Conservation (phyloP, 2,888 invertebrate species). For the Caenorhabditis macrosperma region DNA sequence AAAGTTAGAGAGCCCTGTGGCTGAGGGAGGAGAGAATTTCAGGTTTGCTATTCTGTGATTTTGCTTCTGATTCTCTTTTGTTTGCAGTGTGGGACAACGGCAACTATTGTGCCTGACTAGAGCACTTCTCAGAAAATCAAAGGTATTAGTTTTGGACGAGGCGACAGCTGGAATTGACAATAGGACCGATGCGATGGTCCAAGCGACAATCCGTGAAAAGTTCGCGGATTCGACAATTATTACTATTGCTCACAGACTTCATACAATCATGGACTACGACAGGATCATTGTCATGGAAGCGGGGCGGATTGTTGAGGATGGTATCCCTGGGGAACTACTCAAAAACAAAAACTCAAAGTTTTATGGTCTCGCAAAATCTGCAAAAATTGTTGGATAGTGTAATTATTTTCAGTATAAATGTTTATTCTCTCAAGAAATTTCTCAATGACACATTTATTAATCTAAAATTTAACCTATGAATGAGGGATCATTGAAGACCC, state of each 20-base stretch:
- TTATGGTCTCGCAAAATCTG: slow-evolving; percentile 69
- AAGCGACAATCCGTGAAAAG: slow-evolving; percentile 67
- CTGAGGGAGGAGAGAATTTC: slow-evolving; percentile 92
- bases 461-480: background rate
- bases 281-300: slow-evolving; percentile 72
- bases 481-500: background rate
- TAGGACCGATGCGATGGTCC: slow-evolving; percentile 83
- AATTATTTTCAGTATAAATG: background rate
- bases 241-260: slow-evolving; percentile 70
- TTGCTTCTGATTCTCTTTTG: background rate
- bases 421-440: background rate
- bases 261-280: slow-evolving; percentile 73
- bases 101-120: slow-evolving; percentile 82
- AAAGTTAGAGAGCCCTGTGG: slow-evolving; percentile 88
- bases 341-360: slow-evolving; percentile 67
- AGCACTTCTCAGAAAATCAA: slow-evolving; percentile 81
- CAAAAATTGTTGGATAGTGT: slow-evolving; percentile 62
- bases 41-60: slow-evolving; percentile 70
- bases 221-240: slow-evolving; percentile 70
- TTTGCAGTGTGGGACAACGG: slow-evolving; percentile 82
- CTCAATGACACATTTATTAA: no score
- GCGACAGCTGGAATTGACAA: slow-evolving; percentile 83
- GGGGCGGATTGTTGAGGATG: slow-evolving; percentile 69
- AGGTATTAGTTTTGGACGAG: slow-evolving; percentile 83
- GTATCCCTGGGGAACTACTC: slow-evolving; percentile 67